Percentiles rank a stretch among this genome's conserved stretches.
Evolutionary conservation across 2,797 vertebrate genomes (phyloP).

Genomic region (Alosa sapidissima): DNA sequence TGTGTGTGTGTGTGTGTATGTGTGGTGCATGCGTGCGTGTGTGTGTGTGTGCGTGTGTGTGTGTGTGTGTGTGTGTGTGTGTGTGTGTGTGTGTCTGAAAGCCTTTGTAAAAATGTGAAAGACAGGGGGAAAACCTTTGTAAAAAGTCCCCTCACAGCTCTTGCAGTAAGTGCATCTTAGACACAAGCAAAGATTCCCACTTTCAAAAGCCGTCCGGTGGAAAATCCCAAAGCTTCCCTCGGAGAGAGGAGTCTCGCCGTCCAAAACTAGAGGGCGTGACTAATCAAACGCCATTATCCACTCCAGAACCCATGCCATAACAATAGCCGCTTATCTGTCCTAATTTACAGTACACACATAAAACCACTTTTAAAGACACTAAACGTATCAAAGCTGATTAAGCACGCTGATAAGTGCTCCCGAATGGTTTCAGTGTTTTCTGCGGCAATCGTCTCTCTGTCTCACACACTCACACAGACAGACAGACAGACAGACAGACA

Average conservation of each 20-base stretch:
- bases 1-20: too few relatives aligned
- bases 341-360: conserved; percentile 13
- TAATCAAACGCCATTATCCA: conserved; percentile 16
- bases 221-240: neutral
- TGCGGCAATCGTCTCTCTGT: neutral
- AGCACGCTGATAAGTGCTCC: neutral
- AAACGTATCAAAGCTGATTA: conserved; percentile 19
- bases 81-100: neutral
- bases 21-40: too few relatives aligned
- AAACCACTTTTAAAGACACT: conserved; percentile 19
- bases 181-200: neutral
- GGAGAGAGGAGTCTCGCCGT: neutral
- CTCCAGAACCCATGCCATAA: neutral
- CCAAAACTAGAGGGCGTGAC: neutral
- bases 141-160: neutral
- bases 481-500: neutral
- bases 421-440: neutral
- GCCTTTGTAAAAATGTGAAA: too few relatives aligned
- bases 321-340: conserved; percentile 5
- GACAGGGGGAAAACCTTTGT: neutral
- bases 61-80: too few relatives aligned
- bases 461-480: neutral
- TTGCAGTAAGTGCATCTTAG: neutral
- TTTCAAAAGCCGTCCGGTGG: too few relatives aligned
- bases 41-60: too few relatives aligned